Base-by-base conservation (phyloP, 2,797 vertebrate genomes). In the Malurus splendens region DNA sequence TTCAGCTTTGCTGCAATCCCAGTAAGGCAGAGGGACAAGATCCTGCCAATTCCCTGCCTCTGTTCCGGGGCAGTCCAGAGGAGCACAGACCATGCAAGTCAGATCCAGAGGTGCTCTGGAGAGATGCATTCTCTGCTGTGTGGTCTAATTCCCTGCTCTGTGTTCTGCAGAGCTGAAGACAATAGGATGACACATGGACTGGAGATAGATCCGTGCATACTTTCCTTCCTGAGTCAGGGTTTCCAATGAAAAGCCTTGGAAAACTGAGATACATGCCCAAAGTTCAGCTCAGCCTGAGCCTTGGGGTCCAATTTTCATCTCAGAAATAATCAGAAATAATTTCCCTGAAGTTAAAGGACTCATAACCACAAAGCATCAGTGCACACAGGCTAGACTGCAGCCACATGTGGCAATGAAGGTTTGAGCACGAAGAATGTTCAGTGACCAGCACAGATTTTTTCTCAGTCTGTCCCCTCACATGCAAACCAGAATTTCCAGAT, bases 161-260 rank as follows among this genome's bases (percentile, higher is more conserved):
- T 61, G 25, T 56, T 78, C 89, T 33, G 62, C 83, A 76, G 66
- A 44, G 20, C 62, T 55, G 77, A 81, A 94, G 92, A 93, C 90
- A 93, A 93, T 89, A 71, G 82, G 89, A 93, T 90, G 90, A 94
- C 87, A 93, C 90, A 93, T 42, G 54, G 87, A 62, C 80, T 92
- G 81, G 87, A 93, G 90, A 91, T 86, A 62, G 77, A 91, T 74
- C 56, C 47, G 1, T 7, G 41, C 90, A 93, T 90, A 95, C 14
- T 92, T 95, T 94, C 89, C 94, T 87, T 90, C 39, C 0, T 92
- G 70, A 87, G 87, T 95, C 89, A 95, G 82, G 90, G 50, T 91
- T 92, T 95, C 90, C 80, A 79, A 38, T 18, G 54, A 87, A 84
- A 79, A 92, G 52, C n/a, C 4, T 10, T 89, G 90, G 82, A 94